Percentiles rank a stretch among this genome's conserved stretches.
These are phyloP conservation scores for Arge pagana DNA, from an alignment of 2,888 invertebrate species.

Conservation along the genomic window DNA sequence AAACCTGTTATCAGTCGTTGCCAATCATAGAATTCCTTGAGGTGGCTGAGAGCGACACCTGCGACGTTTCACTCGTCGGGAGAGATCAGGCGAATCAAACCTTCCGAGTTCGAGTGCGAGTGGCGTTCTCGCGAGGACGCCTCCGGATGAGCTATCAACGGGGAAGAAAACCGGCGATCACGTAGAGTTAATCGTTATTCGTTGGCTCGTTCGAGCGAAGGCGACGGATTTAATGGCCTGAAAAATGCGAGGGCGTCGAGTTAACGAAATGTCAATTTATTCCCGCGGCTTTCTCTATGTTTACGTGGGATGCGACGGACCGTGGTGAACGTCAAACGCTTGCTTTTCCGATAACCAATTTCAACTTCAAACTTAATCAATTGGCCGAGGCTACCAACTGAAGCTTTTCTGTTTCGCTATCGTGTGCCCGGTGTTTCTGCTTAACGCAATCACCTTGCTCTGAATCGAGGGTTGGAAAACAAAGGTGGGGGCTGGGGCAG, in stretches of 20 bases:
- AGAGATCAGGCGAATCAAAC: too few relatives aligned
- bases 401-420: background rate
- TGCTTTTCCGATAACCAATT: conserved; percentile 19
- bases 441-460: too few relatives aligned
- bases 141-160: background rate
- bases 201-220: too few relatives aligned
- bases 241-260: too few relatives aligned
- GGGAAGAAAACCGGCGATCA: background rate
- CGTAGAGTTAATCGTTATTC: background rate
- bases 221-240: too few relatives aligned
- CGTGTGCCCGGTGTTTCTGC: too few relatives aligned
- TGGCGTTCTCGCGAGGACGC: background rate
- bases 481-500: too few relatives aligned
- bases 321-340: conserved; percentile 11
- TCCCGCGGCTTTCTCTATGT: conserved; percentile 6
- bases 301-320: conserved; percentile 1
- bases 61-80: too few relatives aligned
- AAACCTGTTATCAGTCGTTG: conserved; percentile 38
- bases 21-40: conserved; percentile 37
- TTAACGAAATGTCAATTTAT: conserved; percentile 7
- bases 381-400: background rate
- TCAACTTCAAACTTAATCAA: conserved; percentile 2
- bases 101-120: background rate
- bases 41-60: conserved; percentile 33
- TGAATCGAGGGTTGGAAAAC: too few relatives aligned